Conservation (phyloP, 2,113 vertebrate species). For the Bos indicus region DNA sequence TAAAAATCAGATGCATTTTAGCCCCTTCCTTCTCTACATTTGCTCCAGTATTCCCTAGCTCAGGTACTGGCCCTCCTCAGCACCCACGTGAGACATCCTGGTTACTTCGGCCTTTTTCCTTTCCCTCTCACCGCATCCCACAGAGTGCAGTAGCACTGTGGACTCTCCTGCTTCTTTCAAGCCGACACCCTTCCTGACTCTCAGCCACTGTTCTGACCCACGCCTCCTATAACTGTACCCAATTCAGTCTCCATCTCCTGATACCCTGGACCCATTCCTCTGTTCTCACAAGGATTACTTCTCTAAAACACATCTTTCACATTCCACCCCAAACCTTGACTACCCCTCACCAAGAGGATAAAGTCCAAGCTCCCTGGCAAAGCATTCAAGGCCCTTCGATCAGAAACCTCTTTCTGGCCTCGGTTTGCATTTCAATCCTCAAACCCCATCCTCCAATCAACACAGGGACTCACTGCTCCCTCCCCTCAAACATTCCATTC, state of each 20-base stretch:
- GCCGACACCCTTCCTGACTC: not conserved
- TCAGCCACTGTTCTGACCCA: not conserved
- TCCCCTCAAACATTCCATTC: not conserved
- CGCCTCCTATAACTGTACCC: rapidly evolving
- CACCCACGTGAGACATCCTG: rapidly evolving
- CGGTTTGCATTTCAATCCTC: not conserved
- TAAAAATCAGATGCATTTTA: rapidly evolving
- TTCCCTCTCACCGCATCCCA: not conserved
- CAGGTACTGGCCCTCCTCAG: not conserved
- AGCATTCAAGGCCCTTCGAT: not conserved
- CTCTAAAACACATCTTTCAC: not conserved
- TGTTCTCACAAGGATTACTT: not conserved
- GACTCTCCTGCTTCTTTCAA: not conserved
- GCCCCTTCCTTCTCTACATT: not conserved
- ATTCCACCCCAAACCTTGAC: not conserved
- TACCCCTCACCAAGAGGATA: not conserved
- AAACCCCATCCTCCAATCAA: not conserved
- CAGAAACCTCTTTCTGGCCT: not conserved
- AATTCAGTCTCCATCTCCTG: not conserved
- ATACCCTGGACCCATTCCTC: no score
- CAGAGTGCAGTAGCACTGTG: rapidly evolving
- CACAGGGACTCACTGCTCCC: not conserved
- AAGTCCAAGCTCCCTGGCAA: not conserved
- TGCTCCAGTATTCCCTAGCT: rapidly evolving
- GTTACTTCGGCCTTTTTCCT: not conserved